Evolutionary conservation across 2,797 vertebrate species (phyloP).

Genomic region (Gila robusta): DNA sequence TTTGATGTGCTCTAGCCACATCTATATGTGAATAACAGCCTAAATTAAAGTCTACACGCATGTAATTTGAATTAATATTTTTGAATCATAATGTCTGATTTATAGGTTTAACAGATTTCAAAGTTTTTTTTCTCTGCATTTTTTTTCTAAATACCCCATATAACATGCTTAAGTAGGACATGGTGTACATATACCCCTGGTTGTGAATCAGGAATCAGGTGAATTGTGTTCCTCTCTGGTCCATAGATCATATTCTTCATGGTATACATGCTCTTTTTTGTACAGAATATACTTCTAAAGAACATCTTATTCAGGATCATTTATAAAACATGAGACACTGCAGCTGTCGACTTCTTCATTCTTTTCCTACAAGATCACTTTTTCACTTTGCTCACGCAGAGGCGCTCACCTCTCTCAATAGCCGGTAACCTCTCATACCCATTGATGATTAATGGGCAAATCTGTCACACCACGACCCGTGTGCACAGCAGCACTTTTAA

Average conservation of each 20-base stretch:
- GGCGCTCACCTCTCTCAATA: constrained; percentile 43
- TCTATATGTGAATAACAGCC: not conserved
- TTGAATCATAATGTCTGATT: not conserved
- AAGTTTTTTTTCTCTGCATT: not conserved
- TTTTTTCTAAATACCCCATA: not conserved
- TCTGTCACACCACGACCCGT: constrained; percentile 27
- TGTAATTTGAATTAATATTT: not conserved
- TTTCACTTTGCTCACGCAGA: constrained; percentile 34
- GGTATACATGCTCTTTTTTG: not conserved
- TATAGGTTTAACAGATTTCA: not conserved
- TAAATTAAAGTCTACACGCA: not conserved
- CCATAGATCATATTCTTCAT: not conserved
- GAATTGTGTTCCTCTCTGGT: not conserved
- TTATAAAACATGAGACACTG: constrained; percentile 27
- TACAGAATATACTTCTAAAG: constrained; percentile 31
- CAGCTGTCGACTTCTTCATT: constrained; percentile 22
- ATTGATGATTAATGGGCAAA: constrained; percentile 47
- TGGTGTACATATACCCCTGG: not conserved
- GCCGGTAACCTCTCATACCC: constrained; percentile 36
- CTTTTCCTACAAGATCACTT: constrained; percentile 31
- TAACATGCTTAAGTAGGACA: not conserved
- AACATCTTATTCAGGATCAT: constrained; percentile 25
- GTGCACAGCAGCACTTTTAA: constrained; percentile 65
- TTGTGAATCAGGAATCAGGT: not conserved
- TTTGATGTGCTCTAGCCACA: not conserved